These are phyloP conservation scores for Phyllostomus hastatus DNA, from an alignment of 2,113 vertebrate genomes.

Conservation along the genomic window DNA sequence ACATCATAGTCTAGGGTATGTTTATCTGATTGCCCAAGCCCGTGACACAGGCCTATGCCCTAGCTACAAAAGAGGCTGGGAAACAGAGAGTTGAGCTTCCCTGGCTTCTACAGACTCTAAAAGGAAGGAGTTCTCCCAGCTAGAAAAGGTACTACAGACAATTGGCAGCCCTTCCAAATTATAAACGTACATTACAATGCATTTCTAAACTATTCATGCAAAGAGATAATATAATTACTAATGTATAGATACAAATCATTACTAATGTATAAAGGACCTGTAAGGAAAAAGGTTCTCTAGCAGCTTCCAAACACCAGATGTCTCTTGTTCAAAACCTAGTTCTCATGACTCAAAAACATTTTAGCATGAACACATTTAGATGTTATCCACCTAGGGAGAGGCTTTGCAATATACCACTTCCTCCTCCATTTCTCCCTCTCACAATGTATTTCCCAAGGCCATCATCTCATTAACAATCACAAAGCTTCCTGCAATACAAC, in stretches of 20 bases:
- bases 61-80: neutral
- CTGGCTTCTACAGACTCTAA: neutral
- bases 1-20: neutral
- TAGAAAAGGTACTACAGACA: neutral
- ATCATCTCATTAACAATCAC: conserved; percentile 54
- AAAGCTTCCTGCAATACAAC: conserved; percentile 26
- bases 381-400: conserved; percentile 17
- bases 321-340: neutral
- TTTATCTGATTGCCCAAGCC: neutral
- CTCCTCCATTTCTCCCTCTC: neutral
- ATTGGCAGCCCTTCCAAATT: neutral
- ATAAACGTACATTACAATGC: neutral
- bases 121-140: neutral
- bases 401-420: neutral
- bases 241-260: neutral
- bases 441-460: conserved; percentile 47
- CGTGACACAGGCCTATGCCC: neutral
- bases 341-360: conserved; percentile 8
- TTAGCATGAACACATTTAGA: conserved; percentile 12
- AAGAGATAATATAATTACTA: neutral
- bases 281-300: neutral
- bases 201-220: neutral
- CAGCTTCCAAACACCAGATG: neutral
- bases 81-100: neutral
- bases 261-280: neutral